Evolutionary conservation across 2,888 invertebrate genomes (phyloP).

Genomic region (Drosophila multiciliata): DNA sequence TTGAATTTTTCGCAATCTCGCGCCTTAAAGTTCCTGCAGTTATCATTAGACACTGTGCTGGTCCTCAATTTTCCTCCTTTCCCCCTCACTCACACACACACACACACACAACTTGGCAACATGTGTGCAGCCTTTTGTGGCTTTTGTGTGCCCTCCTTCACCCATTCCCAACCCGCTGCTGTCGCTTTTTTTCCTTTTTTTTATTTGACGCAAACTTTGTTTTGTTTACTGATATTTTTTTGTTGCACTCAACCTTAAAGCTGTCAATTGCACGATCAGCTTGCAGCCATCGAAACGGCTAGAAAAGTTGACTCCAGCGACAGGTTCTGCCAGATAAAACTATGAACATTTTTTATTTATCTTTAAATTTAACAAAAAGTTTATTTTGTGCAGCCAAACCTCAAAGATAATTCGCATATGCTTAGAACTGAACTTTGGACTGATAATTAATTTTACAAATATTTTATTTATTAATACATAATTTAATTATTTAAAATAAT

Average conservation of each 20-base stretch:
- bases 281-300: conserved; percentile 38
- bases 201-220: conserved; percentile 55
- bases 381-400: background rate
- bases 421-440: background rate
- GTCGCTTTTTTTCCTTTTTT: conserved; percentile 28
- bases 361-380: background rate
- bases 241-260: conserved; percentile 29
- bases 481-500: too few relatives aligned
- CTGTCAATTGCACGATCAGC: conserved; percentile 69
- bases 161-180: background rate
- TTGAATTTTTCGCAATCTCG: conserved; percentile 75
- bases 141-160: background rate
- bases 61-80: conserved; percentile 72
- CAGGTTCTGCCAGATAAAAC: conserved; percentile 13
- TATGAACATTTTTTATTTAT: background rate
- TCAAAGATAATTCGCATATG: background rate
- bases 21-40: conserved; percentile 75
- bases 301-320: conserved; percentile 30
- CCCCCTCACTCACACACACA: conserved; percentile 47
- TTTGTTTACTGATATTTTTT: conserved; percentile 17
- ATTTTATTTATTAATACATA: background rate
- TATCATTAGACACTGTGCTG: conserved; percentile 73
- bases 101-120: conserved; percentile 7
- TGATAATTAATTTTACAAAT: background rate
- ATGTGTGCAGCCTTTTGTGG: conserved; percentile 32